These are phyloP conservation scores for Pseudorhiza aurosa DNA, from an alignment of 30 jellyfish, hydroid and myxozoan species.

Conservation along the genomic window DNA sequence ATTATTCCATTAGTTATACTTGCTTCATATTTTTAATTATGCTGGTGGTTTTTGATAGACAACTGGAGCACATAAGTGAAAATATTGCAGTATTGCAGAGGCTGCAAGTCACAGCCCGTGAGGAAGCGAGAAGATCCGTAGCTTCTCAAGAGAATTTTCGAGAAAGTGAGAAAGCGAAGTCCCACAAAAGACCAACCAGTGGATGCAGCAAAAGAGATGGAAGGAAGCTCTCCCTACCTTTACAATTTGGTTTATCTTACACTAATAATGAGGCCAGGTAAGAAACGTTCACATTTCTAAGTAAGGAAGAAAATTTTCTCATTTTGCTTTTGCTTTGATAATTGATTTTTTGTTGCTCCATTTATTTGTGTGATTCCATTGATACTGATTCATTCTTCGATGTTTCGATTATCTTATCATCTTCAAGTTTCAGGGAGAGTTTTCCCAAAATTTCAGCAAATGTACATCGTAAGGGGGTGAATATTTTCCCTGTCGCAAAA, in stretches of 20 bases:
- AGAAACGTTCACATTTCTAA: background rate
- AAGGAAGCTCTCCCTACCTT: background rate
- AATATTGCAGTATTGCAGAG: conserved; percentile 1
- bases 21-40: too few relatives aligned
- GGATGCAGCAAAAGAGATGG: background rate
- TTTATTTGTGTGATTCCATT: too few relatives aligned
- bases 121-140: conserved; percentile 16
- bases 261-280: background rate
- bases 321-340: too few relatives aligned
- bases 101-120: conserved; percentile 21
- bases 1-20: too few relatives aligned
- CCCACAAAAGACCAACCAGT: background rate
- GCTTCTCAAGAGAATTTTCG: background rate
- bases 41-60: background rate
- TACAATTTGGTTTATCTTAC: background rate
- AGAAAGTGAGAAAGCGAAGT: background rate
- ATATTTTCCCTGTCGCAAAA: too few relatives aligned
- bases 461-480: too few relatives aligned
- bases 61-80: conserved; percentile 9
- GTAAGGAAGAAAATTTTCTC: too few relatives aligned
- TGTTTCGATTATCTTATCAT: too few relatives aligned
- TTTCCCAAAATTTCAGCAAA: too few relatives aligned
- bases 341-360: too few relatives aligned
- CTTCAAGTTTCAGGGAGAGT: too few relatives aligned
- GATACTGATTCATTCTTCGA: too few relatives aligned